Base-by-base conservation (phyloP, 2,113 vertebrate genomes). In the Odocoileus virginianus region DNA sequence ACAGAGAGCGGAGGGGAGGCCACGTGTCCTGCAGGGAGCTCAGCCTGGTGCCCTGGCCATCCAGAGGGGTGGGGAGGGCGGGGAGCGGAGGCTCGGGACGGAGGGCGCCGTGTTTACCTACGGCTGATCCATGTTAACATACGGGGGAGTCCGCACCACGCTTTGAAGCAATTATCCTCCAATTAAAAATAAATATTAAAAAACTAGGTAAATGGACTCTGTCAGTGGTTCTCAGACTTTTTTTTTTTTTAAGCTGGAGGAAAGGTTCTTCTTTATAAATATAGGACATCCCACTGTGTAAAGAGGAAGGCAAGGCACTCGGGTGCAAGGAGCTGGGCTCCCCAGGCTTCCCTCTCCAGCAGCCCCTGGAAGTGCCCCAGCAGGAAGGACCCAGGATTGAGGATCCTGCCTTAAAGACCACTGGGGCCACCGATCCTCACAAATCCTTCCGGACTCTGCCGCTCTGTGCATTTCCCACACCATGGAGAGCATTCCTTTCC, bases 241-340 rank as follows among this genome's bases (percentile, higher is more conserved):
- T 57, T 71, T 57, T 71, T 60, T 58, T 45, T 89, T 76, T 1
- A 9, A 79, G 52, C 52, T 67, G 12, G 78, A 45, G 54, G 58
- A 33, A 92, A 92, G 25, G 7, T 82, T 71, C 76, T 92, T 89
- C 86, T 86, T 61, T 91, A 55, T 84, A 52, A 92, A 96, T 81
- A 54, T 7, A 52, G 33, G 84, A 25, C 89, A 54, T 67, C n/a
- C 30, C 21, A 21, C 21, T 7, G 8, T 52, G 3, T 6, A 40
- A 6, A 79, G 43, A 90, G 11, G n/a, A 79, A 78, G 5, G 52
- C 36, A 93, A 89, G 91, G 28, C 43, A 57, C 30, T 57, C 1
- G 0, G 14, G 43, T 85, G 33, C 91, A 60, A 28, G 2, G 23
- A 89, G 30, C 36, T 43, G 19, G 55, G 8, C 11, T 87, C 21